A percentile compares a stretch with the other conserved stretches of the same genome.
Conservation (phyloP, 92 coral and sea anemone genomes). For the Zoanthus sansibaricus region DNA sequence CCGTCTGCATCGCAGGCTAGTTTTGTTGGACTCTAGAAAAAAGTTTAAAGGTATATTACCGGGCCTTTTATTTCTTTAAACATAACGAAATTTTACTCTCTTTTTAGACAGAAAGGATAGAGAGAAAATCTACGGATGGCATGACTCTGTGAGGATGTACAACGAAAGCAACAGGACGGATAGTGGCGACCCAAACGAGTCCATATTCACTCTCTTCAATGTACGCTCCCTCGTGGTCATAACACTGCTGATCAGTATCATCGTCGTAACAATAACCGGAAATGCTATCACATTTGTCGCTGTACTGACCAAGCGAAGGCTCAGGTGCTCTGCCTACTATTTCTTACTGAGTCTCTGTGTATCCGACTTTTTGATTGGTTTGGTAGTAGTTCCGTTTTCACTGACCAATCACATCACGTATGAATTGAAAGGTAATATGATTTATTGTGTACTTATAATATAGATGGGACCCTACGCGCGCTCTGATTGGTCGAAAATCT, state of each 20-base stretch:
- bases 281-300: conserved; percentile 15
- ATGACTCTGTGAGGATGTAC: neutral
- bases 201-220: neutral
- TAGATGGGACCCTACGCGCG: too few species aligned
- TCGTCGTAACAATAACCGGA: conserved; percentile 10
- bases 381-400: conserved; percentile 55
- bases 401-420: conserved; percentile 52
- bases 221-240: neutral
- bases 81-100: neutral
- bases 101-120: neutral
- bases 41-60: too few species aligned
- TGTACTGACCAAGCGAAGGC: neutral
- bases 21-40: too few species aligned
- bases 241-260: neutral
- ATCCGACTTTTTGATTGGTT: conserved; percentile 62
- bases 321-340: conserved; percentile 59
- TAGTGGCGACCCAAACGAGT: neutral
- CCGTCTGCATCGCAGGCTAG: too few species aligned
- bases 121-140: neutral
- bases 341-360: conserved; percentile 74
- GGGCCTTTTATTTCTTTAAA: too few species aligned
- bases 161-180: neutral
- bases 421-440: conserved; percentile 56
- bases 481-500: too few species aligned
- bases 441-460: too few species aligned